Conservation (phyloP, 2,797 vertebrate genomes). For the Stomatorhinus walkeri region DNA sequence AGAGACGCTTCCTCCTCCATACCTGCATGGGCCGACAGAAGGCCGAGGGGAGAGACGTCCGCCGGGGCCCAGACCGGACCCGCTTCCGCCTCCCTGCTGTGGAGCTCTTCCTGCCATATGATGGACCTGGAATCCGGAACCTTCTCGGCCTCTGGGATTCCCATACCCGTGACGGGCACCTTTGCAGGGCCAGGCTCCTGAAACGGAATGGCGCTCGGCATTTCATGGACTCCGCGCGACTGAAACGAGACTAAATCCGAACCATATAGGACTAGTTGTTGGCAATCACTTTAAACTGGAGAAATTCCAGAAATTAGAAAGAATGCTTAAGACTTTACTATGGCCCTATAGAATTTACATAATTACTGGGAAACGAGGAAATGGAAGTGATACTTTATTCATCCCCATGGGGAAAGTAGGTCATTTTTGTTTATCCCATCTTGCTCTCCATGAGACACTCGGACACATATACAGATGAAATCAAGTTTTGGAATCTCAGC, state of each 20-base stretch:
- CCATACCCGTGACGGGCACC: slow-evolving; percentile 66
- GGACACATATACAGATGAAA: background rate
- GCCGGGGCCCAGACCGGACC: slow-evolving; percentile 53
- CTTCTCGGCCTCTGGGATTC: slow-evolving; percentile 67
- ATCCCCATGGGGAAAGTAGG: background rate
- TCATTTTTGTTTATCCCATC: background rate
- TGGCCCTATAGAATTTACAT: background rate
- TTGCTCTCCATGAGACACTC: background rate
- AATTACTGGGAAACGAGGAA: background rate
- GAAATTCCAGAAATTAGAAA: background rate
- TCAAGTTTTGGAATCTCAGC: background rate
- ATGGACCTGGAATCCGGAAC: slow-evolving; percentile 69
- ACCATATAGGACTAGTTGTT: background rate
- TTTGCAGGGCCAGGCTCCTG: slow-evolving; percentile 73
- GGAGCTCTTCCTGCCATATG: slow-evolving; percentile 74
- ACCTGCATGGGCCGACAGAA: slow-evolving; percentile 52
- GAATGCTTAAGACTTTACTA: background rate
- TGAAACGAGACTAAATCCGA: background rate
- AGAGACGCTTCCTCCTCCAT: slow-evolving; percentile 18
- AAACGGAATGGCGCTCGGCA: background rate
- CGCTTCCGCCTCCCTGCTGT: slow-evolving; percentile 62
- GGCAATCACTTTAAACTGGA: background rate
- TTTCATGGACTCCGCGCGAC: background rate
- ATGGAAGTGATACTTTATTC: background rate
- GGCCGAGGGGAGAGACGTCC: slow-evolving; percentile 50